Conservation (phyloP, 2,113 vertebrate species). For the Trogon surrucura region DNA sequence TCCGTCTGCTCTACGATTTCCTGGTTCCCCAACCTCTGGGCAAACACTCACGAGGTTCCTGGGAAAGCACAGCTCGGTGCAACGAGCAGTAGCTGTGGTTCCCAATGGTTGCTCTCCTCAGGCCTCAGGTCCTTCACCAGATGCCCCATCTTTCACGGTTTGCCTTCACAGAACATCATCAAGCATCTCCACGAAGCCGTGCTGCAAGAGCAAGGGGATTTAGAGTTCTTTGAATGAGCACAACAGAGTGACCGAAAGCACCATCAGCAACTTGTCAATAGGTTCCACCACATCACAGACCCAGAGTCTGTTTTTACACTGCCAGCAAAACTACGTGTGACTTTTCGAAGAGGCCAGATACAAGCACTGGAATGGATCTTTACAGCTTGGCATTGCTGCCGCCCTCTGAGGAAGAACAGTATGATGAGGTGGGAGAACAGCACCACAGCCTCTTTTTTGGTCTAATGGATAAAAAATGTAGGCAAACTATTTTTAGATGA, state of each 20-base stretch:
- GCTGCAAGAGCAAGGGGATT: neutral
- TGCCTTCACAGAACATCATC: neutral
- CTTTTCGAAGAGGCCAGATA: neutral
- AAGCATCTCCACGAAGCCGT: neutral
- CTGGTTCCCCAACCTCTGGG: neutral
- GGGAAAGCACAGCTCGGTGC: neutral
- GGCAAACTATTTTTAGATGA: conserved; percentile 72
- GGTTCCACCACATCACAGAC: neutral
- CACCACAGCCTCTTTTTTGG: conserved; percentile 10
- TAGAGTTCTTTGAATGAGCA: neutral
- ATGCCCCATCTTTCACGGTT: neutral
- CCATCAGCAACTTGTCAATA: neutral
- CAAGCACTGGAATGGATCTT: conserved; percentile 48
- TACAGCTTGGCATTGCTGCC: conserved; percentile 58
- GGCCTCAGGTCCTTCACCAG: neutral
- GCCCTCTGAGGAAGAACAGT: conserved; percentile 50
- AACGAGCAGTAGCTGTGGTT: neutral
- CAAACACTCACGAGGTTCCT: neutral
- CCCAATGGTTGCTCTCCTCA: neutral
- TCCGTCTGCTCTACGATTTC: neutral
- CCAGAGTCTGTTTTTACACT: neutral
- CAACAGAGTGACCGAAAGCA: neutral
- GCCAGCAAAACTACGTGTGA: conserved; percentile 4
- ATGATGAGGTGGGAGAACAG: conserved; percentile 71
- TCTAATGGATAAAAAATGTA: conserved; percentile 71